Conservation (phyloP, 1,140 invertebrate species). For the Pentalonia nigronervosa region DNA sequence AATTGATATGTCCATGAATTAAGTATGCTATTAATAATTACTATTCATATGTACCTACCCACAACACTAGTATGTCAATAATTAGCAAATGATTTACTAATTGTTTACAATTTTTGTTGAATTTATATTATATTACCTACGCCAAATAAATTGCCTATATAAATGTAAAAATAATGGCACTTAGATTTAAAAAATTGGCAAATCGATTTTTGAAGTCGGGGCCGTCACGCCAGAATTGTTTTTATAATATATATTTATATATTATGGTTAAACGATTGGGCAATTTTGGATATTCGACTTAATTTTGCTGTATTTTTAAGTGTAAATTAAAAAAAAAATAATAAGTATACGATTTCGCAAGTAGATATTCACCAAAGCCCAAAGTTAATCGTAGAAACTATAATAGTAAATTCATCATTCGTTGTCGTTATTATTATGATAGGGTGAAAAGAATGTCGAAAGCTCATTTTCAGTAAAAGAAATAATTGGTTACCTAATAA, state of each 20-base stretch:
- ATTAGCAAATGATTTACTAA: neutral
- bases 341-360: no score
- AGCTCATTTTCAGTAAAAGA: no score
- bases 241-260: neutral
- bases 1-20: neutral
- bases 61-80: neutral
- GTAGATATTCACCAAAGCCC: no score
- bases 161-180: neutral
- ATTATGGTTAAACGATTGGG: neutral
- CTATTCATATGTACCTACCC: neutral
- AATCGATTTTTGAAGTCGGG: neutral
- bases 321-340: no score
- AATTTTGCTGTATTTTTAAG: neutral
- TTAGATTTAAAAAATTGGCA: neutral
- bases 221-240: neutral
- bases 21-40: neutral
- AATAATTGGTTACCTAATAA: no score
- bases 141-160: neutral
- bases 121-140: neutral
- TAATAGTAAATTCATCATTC: no score
- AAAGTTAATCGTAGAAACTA: no score
- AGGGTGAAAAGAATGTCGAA: no score
- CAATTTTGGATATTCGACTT: neutral
- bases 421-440: no score
- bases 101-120: neutral